These are phyloP conservation scores for Parnassius orleans DNA, from an alignment of 2,888 invertebrate species.

Conservation along the genomic window DNA sequence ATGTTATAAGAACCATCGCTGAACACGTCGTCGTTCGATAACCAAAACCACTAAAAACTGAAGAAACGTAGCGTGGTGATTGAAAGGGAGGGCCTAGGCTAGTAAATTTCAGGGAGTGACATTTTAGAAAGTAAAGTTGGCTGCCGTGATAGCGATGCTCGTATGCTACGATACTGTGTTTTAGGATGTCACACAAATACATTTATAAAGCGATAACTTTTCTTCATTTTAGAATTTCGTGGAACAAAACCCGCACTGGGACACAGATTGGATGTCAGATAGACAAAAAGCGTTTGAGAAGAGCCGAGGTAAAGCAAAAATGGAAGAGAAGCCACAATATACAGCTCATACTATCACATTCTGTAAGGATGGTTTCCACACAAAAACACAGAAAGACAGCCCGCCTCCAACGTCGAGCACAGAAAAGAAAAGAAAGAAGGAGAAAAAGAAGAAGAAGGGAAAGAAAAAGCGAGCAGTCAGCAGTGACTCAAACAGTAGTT, in stretches of 20 bases:
- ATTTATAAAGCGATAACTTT: background rate
- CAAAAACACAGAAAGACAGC: constrained; percentile 49
- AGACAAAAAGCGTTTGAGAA: constrained; percentile 86
- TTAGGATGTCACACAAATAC: too few relatives aligned
- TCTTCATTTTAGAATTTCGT: constrained; percentile 84
- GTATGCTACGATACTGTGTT: too few relatives aligned
- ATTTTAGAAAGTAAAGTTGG: too few relatives aligned
- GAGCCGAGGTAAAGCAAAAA: constrained; percentile 48
- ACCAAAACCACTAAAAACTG: too few relatives aligned
- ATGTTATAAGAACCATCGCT: too few relatives aligned
- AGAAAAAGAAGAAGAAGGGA: constrained; percentile 77
- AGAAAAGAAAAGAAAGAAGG: constrained; percentile 79
- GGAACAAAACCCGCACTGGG: constrained; percentile 93
- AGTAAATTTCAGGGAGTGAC: too few relatives aligned
- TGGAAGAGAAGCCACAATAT: constrained; percentile 61
- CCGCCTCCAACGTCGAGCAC: constrained; percentile 32
- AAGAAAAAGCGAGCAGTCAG: constrained; percentile 55
- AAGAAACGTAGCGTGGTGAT: too few relatives aligned
- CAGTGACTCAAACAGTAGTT: constrained; percentile 52
- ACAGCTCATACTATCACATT: constrained; percentile 72
- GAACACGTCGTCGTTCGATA: too few relatives aligned
- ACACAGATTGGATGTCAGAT: constrained; percentile 92
- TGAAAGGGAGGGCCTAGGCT: too few relatives aligned
- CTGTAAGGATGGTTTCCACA: constrained; percentile 73
- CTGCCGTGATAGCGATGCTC: too few relatives aligned